These are phyloP conservation scores for Hyperoplus immaculatus DNA, from an alignment of 2,797 vertebrate genomes.

Conservation along the genomic window DNA sequence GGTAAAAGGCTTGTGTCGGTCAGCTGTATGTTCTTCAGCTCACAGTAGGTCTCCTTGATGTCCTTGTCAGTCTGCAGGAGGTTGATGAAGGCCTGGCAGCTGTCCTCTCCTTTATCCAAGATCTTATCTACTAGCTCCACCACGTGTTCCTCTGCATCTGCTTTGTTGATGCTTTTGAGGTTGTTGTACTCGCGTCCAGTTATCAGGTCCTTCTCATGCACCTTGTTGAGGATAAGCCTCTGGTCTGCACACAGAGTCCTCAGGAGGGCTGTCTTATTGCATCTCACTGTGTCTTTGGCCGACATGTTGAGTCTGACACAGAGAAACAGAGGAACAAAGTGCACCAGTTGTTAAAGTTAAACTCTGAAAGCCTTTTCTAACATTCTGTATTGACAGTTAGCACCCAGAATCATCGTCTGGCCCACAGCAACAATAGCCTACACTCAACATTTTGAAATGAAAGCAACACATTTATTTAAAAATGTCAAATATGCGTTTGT, in stretches of 20 bases:
- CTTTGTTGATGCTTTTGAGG: constrained; percentile 49
- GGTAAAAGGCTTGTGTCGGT: fast-evolving
- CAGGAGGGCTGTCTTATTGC: constrained; percentile 59
- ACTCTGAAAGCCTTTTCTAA: no score
- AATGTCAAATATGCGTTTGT: no score
- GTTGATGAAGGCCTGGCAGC: constrained; percentile 55
- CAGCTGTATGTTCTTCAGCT: constrained; percentile 13
- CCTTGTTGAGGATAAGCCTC: constrained; percentile 61
- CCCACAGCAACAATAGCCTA: no score
- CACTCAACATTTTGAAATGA: no score
- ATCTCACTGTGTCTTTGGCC: constrained; percentile 33
- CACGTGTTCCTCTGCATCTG: constrained; percentile 39
- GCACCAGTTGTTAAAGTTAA: not conserved
- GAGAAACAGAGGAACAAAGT: not conserved
- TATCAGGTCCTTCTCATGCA: constrained; percentile 40
- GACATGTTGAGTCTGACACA: constrained; percentile 52
- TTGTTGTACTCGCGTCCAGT: constrained; percentile 66
- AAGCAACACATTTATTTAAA: no score
- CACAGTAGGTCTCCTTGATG: constrained; percentile 33
- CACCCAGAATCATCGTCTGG: no score
- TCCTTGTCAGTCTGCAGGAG: constrained; percentile 68
- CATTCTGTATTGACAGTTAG: no score
- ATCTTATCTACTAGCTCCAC: constrained; percentile 76
- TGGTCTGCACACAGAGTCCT: constrained; percentile 42
- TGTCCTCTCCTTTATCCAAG: constrained; percentile 68